Conservation (phyloP, 2,797 vertebrate species). For the Poeciliopsis gracilis region DNA sequence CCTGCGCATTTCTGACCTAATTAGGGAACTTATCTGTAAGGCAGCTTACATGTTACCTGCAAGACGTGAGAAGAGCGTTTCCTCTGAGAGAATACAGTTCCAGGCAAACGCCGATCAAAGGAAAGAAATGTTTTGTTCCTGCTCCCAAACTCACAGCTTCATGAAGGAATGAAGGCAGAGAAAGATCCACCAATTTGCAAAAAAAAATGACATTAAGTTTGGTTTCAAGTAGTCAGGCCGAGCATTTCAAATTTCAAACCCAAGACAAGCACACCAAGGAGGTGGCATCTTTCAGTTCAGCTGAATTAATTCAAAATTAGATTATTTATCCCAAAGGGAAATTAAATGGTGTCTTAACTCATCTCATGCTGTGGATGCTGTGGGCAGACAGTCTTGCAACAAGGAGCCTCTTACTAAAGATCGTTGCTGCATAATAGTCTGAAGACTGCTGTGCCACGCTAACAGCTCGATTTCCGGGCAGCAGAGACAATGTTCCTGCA, state of each 20-base stretch:
- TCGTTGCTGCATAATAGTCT: not conserved
- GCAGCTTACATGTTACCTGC: constrained; percentile 25
- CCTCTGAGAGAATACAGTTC: constrained; percentile 7
- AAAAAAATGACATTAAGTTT: not conserved
- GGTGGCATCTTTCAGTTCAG: not conserved
- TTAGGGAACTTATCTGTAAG: constrained; percentile 42
- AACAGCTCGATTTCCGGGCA: not conserved
- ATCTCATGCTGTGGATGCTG: not conserved
- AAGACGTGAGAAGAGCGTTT: constrained; percentile 28
- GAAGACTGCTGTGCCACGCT: not conserved
- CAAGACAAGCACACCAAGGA: not conserved
- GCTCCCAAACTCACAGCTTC: not conserved
- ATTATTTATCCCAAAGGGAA: not conserved
- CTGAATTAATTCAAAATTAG: not conserved
- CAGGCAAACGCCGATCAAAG: not conserved
- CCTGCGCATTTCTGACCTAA: constrained; percentile 33
- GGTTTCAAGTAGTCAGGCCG: not conserved
- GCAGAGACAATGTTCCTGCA: not conserved
- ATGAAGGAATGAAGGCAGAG: not conserved
- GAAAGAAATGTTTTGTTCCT: not conserved
- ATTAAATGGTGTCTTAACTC: not conserved
- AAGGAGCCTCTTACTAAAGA: not conserved
- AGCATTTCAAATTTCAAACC: not conserved
- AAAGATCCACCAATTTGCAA: not conserved
- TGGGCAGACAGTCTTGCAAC: not conserved